Evolutionary conservation across 2,113 vertebrate genomes (phyloP), one percentile per base, ranked within the genome.

Genomic region (Eidolon helvum): DNA sequence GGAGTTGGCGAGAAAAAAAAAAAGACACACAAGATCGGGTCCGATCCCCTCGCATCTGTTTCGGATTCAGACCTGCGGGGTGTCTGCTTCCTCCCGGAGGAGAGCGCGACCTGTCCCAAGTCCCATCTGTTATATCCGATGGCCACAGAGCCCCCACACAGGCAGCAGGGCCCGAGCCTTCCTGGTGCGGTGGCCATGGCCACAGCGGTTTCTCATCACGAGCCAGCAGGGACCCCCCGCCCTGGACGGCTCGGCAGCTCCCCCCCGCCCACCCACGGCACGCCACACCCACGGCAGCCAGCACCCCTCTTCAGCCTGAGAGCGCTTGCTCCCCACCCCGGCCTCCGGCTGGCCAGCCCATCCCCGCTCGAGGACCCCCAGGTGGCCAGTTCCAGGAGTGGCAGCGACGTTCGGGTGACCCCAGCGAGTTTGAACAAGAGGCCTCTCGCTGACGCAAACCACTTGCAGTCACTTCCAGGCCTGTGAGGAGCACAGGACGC

Each of bases 241-340:
- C 48, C 66, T 7, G 2, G 40, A 15, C 9, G 14, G 86, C 28
- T n/a, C 57, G 35, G 7, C 2, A 11, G 16, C 50, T 33, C 7
- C 30, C 35, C 63, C 35, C n/a, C 10, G 0, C 2, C 33, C 4
- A 4, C 24, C 24, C 30, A 7, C 4, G 2, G 12, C 8, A 33
- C 10, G 0, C 2, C 33, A 33, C 4, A 4, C 24, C 24, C 30
- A 7, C 4, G 2, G 12, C 8, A 33, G 48, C 53, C 24, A 9
- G 59, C 77, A 19, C 9, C 30, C 45, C 28, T 21, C 12, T 45
- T 30, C 45, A 9, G 1, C 38, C 38, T 3, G 4, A 38, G 87
- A 75, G n/a, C 3, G 0, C 35, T 11, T 15, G 10, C 43, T 28
- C 66, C 38, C 7, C 19, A 1, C 5, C 18, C 0, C 0, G 0